Evolutionary conservation across 2,113 vertebrate genomes (phyloP).

Genomic region (Cichladusa arquata): DNA sequence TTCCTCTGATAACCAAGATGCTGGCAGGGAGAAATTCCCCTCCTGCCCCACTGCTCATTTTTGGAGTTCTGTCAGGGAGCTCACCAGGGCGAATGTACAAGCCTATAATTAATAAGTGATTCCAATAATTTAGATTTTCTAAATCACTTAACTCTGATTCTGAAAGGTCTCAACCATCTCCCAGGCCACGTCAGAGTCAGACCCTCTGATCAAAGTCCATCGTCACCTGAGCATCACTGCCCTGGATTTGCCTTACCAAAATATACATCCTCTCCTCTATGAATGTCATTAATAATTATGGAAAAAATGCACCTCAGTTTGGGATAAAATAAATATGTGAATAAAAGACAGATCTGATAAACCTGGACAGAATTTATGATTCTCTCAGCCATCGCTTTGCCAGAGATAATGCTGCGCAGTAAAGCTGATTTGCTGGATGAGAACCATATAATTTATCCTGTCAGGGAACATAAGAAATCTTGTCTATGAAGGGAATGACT

Average conservation of each 20-base stretch:
- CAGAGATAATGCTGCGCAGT: constrained; percentile 74
- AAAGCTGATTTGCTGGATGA: constrained; percentile 78
- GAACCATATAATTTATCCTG: constrained; percentile 80
- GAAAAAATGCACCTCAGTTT: not conserved
- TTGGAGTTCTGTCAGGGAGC: not conserved
- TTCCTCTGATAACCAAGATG: not conserved
- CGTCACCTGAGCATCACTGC: too few relatives aligned
- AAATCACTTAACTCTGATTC: not conserved
- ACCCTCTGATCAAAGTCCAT: not conserved
- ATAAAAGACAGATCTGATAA: constrained; percentile 76
- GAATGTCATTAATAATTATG: constrained; percentile 33
- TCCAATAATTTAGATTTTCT: not conserved
- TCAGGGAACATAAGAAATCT: constrained; percentile 76
- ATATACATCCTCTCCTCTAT: not conserved
- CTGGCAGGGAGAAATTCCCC: not conserved
- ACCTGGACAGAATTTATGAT: constrained; percentile 76
- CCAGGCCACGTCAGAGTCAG: fast-evolving
- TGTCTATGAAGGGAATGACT: constrained; percentile 69
- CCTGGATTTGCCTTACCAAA: not conserved
- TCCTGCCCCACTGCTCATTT: not conserved
- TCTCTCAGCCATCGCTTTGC: constrained; percentile 59
- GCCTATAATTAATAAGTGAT: not conserved
- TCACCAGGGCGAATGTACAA: fast-evolving
- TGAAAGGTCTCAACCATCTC: not conserved
- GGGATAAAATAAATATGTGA: constrained; percentile 70